Evolutionary conservation across 2,797 vertebrate genomes (phyloP), one percentile per base, ranked within the genome.

Genomic region (Acanthornis magna): DNA sequence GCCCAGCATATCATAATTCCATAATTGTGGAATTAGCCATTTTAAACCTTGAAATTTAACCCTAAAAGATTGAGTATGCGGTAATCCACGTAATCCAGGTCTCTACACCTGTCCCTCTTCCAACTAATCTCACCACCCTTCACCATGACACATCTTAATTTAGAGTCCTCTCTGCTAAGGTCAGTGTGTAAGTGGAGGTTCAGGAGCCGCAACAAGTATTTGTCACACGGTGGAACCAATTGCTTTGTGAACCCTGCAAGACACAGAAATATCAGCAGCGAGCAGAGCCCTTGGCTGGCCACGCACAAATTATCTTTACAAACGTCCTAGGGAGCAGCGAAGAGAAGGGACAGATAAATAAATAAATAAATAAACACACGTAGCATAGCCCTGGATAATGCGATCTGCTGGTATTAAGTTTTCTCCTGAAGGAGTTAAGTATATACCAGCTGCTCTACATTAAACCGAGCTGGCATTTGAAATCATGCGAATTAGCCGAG

Each of bases 401-500:
- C 23, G 83, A 96, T 95, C 93, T 91, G 80, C 61, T 45, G 77
- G 96, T 75, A 95, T 96, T 96, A 95, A 85, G 95, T 94, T 95
- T 97, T 96, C 89, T 95, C 94, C 93, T 94, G 82, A 87, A 95
- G 91, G 91, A 96, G 87, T 96, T 96, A 96, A 93, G 88, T 2
- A 54, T 89, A 79, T 73, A 95, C 94, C 95, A 97, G 97, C 96
- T 97, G 97, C 94, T 96, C 94, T 71, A 71, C 88, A 94, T 97
- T 97, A 97, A 97, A 97, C 95, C 50, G 95, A 97, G 95, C 85
- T 98, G 97, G 96, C 97, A 96, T 97, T 97, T 97, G 27, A 65
- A 94, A 96, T 81, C 86, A 85, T 94, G 96, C 94, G 96, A 97
- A 96, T 96, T 48, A 96, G n/a, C 16, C 42, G 89, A 96, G 97